Evolutionary conservation across 2,888 invertebrate genomes (phyloP), one percentile per base, ranked within the genome.

Genomic region (Chalcis sispes): DNA sequence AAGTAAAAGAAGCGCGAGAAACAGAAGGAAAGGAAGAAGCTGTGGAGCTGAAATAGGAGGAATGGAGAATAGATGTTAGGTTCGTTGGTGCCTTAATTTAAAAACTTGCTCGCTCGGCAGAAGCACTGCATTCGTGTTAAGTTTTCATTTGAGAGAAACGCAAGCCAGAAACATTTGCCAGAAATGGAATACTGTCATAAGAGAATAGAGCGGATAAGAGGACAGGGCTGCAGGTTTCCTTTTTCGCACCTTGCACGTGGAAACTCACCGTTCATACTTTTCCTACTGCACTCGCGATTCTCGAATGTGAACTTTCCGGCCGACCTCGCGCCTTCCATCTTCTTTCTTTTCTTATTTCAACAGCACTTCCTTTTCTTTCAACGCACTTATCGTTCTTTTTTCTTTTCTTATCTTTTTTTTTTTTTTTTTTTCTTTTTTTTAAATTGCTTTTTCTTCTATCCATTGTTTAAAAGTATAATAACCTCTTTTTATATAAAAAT

Each of bases 91-190:
- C 74, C 77, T 82, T 82, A 82, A 83, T 83, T 81, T 81, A 81
- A 83, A 83, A 84, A 83, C 81, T 82, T 83, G 79, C 77, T 77
- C 78, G 72, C 75, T 62, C 70, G 52, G 71, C 76, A 65, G 48
- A 42, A 59, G 58, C 58, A 69, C 67, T 72, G 79, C 72, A 80
- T 81, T 82, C 81, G 81, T 81, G 82, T 85, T 85, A 84, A 85
- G 84, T 84, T 85, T 85, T 85, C 82, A 85, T 84, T 83, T 81
- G 79, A 81, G 79, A 80, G 81, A 81, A 84, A 84, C 79, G 82
- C 79, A 77, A 79, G 81, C 80, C 81, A 77, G 81, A 80, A 83
- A 82, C 78, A 80, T 75, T 81, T 83, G 82, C 81, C 81, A 81
- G 81, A 81, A 83, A 81, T 82, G 77, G 77, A 80, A 79, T 76